Evolutionary conservation across 2,113 vertebrate species (phyloP), one percentile per base, ranked within the genome.

Genomic region (Myrmophylax atrothorax): DNA sequence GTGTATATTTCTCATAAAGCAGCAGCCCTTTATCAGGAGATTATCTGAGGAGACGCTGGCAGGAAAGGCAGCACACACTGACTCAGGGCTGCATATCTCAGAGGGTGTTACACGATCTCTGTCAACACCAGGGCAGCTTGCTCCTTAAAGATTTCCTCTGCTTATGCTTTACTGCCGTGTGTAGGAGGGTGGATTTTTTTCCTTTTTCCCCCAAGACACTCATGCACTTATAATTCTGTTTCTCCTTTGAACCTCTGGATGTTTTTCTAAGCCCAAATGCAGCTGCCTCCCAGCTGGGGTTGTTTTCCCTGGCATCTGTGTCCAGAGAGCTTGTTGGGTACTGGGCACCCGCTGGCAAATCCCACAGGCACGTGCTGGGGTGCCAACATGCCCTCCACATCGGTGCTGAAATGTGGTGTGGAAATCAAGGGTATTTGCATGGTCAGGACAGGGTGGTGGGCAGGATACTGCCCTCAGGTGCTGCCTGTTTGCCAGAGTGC

Each of bases 361-460:
- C 66, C 66, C 59, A 28, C 1, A 4, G 69, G 4, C 17, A 4
- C 3, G 1, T 0, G 0, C 26, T 2, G 3, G 67, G 59, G 17
- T 50, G 63, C 68, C 7, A 5, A 1, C 28, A 28, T 14, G 1
- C 12, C 46, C 4, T 0, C 42, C 1, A 0, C 6, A 3, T 26
- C 14, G 2, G 8, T 64, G 50, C 63, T 5, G 0, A 22, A n/a
- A 60, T 1, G 9, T 6, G 6, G 11, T 7, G 29, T 5, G 6
- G 40, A n/a, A 4, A 0, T 31, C 14, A 3, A 22, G 1, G 26
- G 63, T 12, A 33, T 42, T 52, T 0, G 0, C 2, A 8, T 19
- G 56, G 2, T 10, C 10, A 1, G 85, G 50, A 20, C 35, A 5
- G 2, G 1, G 55, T 25, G 46, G 25, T 22, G 52, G 40, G n/a